Percentiles rank a stretch among this genome's conserved stretches.
Evolutionary conservation across 92 coral and sea anemone species (phyloP).

Genomic region (Umimayanthus chanpuru): DNA sequence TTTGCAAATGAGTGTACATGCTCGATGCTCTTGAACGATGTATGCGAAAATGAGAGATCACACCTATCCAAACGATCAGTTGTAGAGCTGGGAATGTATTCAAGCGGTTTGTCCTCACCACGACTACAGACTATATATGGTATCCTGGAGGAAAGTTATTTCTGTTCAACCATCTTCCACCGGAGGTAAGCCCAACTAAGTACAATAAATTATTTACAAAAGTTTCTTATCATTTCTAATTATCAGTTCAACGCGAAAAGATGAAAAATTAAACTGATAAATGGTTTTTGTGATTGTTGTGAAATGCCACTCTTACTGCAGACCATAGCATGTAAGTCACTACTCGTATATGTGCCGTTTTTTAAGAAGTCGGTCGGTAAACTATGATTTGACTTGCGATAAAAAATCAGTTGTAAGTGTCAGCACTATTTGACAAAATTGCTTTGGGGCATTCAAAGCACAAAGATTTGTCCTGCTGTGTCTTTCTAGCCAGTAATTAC

Average conservation of each 20-base stretch:
- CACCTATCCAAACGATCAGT: not conserved
- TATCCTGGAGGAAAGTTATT: not conserved
- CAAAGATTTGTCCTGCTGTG: not conserved
- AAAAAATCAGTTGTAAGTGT: not conserved
- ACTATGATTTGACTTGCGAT: not conserved
- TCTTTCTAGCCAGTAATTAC: not conserved
- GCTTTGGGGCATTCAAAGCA: not conserved
- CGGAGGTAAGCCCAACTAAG: slow-evolving; percentile 2
- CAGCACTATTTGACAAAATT: not conserved
- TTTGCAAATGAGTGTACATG: not conserved
- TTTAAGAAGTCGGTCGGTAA: not conserved
- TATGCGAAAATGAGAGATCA: not conserved
- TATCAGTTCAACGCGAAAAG: not conserved
- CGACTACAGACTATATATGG: not conserved
- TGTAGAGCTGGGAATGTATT: not conserved
- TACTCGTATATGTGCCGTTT: not conserved
- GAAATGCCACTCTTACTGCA: not conserved
- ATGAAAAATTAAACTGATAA: not conserved
- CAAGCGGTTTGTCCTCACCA: not conserved
- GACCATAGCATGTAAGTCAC: not conserved
- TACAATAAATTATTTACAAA: not conserved
- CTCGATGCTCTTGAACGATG: not conserved
- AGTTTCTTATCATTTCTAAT: not conserved
- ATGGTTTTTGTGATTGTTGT: not conserved
- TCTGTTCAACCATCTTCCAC: not conserved